Percentiles rank a stretch among this genome's conserved stretches.
Evolutionary conservation across 2,888 invertebrate species (phyloP).

Genomic region (Fragum whitleyi): DNA sequence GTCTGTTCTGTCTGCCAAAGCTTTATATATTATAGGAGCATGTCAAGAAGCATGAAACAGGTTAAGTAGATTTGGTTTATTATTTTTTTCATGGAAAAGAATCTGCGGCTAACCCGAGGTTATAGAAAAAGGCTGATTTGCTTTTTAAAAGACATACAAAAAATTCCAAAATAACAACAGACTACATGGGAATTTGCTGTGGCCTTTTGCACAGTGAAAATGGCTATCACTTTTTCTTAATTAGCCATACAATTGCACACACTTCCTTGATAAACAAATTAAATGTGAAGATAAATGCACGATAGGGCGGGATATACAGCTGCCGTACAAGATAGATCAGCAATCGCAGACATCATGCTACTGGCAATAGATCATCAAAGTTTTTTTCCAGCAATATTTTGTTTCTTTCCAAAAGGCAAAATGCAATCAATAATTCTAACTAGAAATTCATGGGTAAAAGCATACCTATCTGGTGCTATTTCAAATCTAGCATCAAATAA

Average conservation of each 20-base stretch:
- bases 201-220: constrained; percentile 13
- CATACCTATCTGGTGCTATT: too few species aligned
- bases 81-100: too few species aligned
- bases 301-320: constrained; percentile 23
- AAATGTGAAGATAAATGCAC: constrained; percentile 30
- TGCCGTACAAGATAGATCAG: constrained; percentile 1
- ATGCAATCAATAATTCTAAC: too few species aligned
- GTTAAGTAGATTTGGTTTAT: too few species aligned
- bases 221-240: constrained; percentile 32
- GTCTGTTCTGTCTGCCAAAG: too few species aligned
- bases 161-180: constrained; percentile 3
- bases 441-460: too few species aligned
- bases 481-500: too few species aligned
- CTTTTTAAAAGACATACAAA: not conserved
- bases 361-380: not conserved
- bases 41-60: too few species aligned
- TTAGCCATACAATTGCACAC: constrained; percentile 46
- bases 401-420: not conserved
- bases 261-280: constrained; percentile 36
- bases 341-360: not conserved
- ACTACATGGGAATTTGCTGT: not conserved
- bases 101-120: not conserved
- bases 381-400: not conserved
- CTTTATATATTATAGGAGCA: too few species aligned
- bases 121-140: too few species aligned